Conservation (phyloP, 2,888 invertebrate genomes). For the Aporophyla lueneburgensis region DNA sequence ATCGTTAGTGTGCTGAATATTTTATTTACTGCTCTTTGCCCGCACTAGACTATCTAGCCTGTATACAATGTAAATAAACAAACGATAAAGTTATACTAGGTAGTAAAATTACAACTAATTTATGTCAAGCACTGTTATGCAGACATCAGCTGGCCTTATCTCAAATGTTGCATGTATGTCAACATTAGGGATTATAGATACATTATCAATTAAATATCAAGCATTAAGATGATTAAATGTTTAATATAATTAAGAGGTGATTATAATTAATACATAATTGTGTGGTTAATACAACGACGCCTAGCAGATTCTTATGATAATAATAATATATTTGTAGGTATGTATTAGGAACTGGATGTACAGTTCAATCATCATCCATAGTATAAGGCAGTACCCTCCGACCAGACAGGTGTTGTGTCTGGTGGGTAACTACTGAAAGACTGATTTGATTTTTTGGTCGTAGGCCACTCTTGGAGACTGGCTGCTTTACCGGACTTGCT, state of each 20-base stretch:
- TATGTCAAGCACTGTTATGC: constrained; percentile 19
- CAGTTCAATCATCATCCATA: too few species aligned
- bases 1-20: too few species aligned
- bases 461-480: too few species aligned
- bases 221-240: constrained; percentile 1
- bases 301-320: too few species aligned
- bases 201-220: constrained; percentile 20
- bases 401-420: too few species aligned
- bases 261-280: not conserved
- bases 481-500: too few species aligned
- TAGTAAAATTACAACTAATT: constrained; percentile 8
- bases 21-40: not conserved
- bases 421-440: too few species aligned
- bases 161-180: constrained; percentile 5
- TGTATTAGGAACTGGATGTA: too few species aligned
- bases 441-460: too few species aligned
- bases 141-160: constrained; percentile 27
- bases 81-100: not conserved
- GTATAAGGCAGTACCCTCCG: too few species aligned
- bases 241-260: not conserved
- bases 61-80: not conserved
- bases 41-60: not conserved
- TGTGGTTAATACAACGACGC: too few species aligned
- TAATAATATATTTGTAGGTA: too few species aligned
- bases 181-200: constrained; percentile 20